Evolutionary conservation across 2,888 invertebrate genomes (phyloP).

Genomic region (Apotomis turbidana): DNA sequence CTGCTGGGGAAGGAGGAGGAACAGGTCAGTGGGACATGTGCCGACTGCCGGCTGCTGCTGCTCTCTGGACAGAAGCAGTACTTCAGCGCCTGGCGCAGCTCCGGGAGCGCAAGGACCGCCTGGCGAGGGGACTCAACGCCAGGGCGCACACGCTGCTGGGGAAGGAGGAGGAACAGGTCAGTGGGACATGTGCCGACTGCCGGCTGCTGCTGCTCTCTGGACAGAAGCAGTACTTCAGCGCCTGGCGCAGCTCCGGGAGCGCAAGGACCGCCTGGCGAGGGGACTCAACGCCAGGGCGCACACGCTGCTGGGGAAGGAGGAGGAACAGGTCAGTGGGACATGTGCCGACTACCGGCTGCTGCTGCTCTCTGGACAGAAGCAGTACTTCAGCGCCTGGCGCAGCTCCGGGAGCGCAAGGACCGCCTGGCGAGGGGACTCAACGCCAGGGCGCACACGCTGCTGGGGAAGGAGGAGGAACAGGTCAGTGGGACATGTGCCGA

Average conservation of each 20-base stretch:
- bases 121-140: constrained; percentile 84
- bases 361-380: no score
- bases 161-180: constrained; percentile 92
- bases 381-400: constrained; percentile 68
- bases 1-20: constrained; percentile 94
- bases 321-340: constrained; percentile 86
- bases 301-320: constrained; percentile 92
- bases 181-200: no score
- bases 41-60: no score
- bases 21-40: constrained; percentile 74
- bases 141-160: constrained; percentile 94
- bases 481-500: constrained; percentile 56
- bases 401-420: constrained; percentile 85
- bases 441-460: constrained; percentile 92
- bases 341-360: no score
- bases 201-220: no score
- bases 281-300: constrained; percentile 89
- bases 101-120: constrained; percentile 85
- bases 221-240: constrained; percentile 53
- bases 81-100: constrained; percentile 78
- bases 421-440: constrained; percentile 84
- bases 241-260: constrained; percentile 82
- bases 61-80: no score
- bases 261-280: constrained; percentile 86
- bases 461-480: constrained; percentile 94